phyloP scores from a whole-genome alignment of 2,888 invertebrate genomes.

The Tiliacea aurago region DNA sequence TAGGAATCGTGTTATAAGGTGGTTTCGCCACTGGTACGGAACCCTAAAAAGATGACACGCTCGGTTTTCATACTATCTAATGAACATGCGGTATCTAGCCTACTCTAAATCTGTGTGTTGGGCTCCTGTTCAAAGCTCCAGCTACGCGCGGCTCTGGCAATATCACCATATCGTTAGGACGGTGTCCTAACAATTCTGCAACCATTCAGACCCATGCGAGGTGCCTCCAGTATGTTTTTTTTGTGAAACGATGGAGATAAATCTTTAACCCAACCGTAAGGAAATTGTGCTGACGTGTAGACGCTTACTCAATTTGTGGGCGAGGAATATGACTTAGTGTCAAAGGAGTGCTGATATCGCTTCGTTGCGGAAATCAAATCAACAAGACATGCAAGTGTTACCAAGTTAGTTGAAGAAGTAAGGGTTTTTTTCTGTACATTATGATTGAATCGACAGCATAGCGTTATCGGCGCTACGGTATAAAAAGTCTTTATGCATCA shows the following conservation, averaged over 20 bases:
- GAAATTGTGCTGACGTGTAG: neutral
- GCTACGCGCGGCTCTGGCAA: conserved; percentile 6
- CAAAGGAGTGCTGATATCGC: neutral
- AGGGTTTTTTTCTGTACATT: conserved; percentile 9
- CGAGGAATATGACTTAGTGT: neutral
- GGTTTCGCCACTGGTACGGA: too few species aligned
- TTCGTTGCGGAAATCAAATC: conserved; percentile 11
- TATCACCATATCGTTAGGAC: conserved; percentile 29
- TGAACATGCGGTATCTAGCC: too few species aligned
- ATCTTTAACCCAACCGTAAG: neutral
- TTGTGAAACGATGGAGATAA: conserved; percentile 5
- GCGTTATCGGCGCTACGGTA: neutral
- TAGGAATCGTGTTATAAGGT: too few species aligned
- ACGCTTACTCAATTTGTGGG: neutral
- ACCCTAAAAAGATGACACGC: too few species aligned
- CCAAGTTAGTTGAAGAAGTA: neutral
- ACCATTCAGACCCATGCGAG: conserved; percentile 3
- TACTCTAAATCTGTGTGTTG: too few species aligned
- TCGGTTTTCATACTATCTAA: too few species aligned
- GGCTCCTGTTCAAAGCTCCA: conserved; percentile 16
- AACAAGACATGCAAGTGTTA: neutral
- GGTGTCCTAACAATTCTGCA: conserved; percentile 21
- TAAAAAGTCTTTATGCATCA: conserved; percentile 52
- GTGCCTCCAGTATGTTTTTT: neutral
- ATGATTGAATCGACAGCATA: conserved; percentile 6